A percentile compares a stretch with the other conserved stretches of the same genome.
Evolutionary conservation across 2,888 invertebrate species (phyloP).

Genomic region (Saturnia pavonia): DNA sequence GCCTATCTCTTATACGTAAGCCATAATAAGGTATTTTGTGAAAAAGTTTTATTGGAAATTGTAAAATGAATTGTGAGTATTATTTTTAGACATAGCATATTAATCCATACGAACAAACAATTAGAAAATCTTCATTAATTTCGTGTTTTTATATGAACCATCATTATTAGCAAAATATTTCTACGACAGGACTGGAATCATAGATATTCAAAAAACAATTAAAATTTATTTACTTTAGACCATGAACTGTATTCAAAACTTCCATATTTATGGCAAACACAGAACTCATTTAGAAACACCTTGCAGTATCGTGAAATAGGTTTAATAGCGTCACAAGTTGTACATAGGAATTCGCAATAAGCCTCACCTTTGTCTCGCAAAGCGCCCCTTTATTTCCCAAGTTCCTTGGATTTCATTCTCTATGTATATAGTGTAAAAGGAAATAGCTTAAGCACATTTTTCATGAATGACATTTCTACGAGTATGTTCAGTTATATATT

Average conservation of each 20-base stretch:
- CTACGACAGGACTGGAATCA: background rate
- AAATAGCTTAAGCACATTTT: constrained; percentile 55
- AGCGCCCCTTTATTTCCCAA: constrained; percentile 65
- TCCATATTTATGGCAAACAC: background rate
- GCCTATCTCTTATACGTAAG: no score
- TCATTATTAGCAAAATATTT: background rate
- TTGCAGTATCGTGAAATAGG: constrained; percentile 53
- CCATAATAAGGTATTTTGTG: no score
- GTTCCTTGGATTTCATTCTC: constrained; percentile 71
- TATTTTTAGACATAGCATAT: no score
- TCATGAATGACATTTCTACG: constrained; percentile 43
- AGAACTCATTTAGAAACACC: constrained; percentile 2
- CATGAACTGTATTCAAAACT: background rate
- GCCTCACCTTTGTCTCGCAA: constrained; percentile 69
- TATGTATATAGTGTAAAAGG: constrained; percentile 52
- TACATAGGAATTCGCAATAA: constrained; percentile 77
- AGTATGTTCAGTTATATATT: background rate
- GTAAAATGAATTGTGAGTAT: no score
- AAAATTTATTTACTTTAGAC: background rate
- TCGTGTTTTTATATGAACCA: background rate
- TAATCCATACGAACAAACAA: no score
- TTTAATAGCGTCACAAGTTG: constrained; percentile 70
- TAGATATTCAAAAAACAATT: background rate
- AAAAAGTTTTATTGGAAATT: no score
- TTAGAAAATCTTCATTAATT: background rate